Conservation (phyloP, 37 sponge, comb jelly and placozoan genomes). For the Aphrocallistes beatrix region DNA sequence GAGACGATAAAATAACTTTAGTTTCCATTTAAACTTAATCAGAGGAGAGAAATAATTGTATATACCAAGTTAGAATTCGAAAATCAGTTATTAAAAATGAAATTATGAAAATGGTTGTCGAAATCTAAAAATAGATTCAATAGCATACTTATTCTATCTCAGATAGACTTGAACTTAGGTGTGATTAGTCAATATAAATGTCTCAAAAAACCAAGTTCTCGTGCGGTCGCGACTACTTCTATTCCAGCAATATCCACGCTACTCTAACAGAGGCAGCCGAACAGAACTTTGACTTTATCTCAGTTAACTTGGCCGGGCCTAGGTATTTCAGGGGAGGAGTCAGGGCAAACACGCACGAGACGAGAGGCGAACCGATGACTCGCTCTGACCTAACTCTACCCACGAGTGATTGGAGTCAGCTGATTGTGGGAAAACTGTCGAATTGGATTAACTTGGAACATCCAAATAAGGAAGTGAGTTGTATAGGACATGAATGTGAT, state of each 20-base stretch:
- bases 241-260: not conserved
- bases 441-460: conserved; percentile 75
- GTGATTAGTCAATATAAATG: no score
- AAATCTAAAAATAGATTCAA: no score
- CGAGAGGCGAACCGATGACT: conserved; percentile 43
- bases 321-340: conserved; percentile 53
- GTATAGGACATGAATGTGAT: no score
- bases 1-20: no score
- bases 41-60: no score
- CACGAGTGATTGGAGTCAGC: conserved; percentile 47
- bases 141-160: no score
- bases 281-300: conserved; percentile 64
- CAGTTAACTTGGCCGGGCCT: conserved; percentile 57
- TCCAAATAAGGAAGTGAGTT: not conserved
- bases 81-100: no score
- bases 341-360: not conserved
- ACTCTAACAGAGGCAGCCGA: not conserved
- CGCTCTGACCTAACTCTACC: conserved; percentile 52
- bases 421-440: conserved; percentile 74
- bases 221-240: not conserved
- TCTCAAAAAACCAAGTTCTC: not conserved
- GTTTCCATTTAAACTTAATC: no score
- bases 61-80: no score
- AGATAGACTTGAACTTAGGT: no score
- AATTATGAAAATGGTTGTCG: no score